Evolutionary conservation across 1,140 invertebrate genomes (phyloP), one percentile per base, ranked within the genome.

Genomic region (Phthorimaea operculella): DNA sequence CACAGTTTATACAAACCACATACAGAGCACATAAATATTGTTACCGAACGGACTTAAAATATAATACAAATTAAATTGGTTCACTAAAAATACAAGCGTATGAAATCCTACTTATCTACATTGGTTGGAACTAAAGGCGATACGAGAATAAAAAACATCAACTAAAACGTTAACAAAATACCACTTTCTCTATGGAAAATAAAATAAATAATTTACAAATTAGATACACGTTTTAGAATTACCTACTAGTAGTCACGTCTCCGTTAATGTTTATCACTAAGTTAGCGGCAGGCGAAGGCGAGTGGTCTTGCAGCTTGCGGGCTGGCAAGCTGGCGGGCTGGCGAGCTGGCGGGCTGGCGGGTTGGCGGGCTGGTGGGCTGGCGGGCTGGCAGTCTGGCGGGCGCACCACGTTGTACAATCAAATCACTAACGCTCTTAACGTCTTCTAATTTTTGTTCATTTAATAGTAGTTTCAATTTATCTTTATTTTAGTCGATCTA

Each of bases 141-240:
- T 65, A 75, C 79, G 77, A 74, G 70, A 76, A 75, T 80, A 76
- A 63, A 59, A 79, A 79, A 81, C 74, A 83, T 83, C 78, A 83
- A 85, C 79, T 83, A 85, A 80, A 85, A 83, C 82, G 79, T 85
- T 85, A 85, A 84, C 78, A 84, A 84, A 84, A 85, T 85, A 85
- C 82, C 61, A 77, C 72, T 78, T 85, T 82, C 79, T 85, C 82
- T 83, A 83, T 85, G 74, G 78, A 81, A 82, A 83, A 81, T 83
- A 83, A 51, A 85, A 83, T 83, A 85, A 73, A 55, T 55, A 59
- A 85, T 85, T 85, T 85, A 85, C 82, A 85, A 78, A 80, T 82
- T 82, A 85, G 70, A 82, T 83, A 83, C 79, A 82, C 76, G 76
- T 79, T 78, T 79, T 76, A 76, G 65, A 76, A 64, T 70, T 79